A percentile compares a stretch with the other conserved stretches of the same genome.
These are phyloP conservation scores for Naja naja DNA, from an alignment of 2,113 vertebrate species.

Conservation along the genomic window DNA sequence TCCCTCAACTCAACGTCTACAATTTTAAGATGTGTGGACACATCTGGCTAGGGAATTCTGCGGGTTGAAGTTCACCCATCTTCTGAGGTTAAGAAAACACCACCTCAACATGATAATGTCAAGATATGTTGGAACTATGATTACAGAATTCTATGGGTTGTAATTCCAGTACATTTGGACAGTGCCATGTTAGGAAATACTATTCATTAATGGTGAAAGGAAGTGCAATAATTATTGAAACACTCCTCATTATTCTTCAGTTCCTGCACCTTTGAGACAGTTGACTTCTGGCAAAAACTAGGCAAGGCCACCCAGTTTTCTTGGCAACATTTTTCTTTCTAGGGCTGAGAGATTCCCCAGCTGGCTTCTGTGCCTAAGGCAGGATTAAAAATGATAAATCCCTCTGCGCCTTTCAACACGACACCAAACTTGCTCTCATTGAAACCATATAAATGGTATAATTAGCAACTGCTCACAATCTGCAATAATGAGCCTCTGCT, in stretches of 20 bases:
- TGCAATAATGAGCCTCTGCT: background rate
- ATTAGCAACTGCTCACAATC: background rate
- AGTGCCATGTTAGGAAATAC: background rate
- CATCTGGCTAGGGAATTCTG: background rate
- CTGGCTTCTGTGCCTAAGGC: background rate
- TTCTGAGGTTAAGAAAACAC: background rate
- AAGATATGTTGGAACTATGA: background rate
- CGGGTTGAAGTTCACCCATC: background rate
- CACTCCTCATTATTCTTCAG: background rate
- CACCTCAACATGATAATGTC: background rate
- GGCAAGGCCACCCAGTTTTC: background rate
- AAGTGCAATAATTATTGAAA: background rate
- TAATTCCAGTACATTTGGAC: background rate
- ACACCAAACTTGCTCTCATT: background rate
- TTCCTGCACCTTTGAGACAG: background rate
- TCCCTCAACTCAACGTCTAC: background rate
- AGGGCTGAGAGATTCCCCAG: background rate
- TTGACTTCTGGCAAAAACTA: background rate
- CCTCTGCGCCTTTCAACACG: background rate
- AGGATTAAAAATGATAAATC: background rate
- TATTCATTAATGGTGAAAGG: background rate
- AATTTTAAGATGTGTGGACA: background rate
- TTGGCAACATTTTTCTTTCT: background rate
- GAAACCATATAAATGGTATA: background rate
- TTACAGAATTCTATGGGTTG: background rate